Evolutionary conservation across 2,888 invertebrate genomes (phyloP).

Genomic region (Dicyrtomina minuta): DNA sequence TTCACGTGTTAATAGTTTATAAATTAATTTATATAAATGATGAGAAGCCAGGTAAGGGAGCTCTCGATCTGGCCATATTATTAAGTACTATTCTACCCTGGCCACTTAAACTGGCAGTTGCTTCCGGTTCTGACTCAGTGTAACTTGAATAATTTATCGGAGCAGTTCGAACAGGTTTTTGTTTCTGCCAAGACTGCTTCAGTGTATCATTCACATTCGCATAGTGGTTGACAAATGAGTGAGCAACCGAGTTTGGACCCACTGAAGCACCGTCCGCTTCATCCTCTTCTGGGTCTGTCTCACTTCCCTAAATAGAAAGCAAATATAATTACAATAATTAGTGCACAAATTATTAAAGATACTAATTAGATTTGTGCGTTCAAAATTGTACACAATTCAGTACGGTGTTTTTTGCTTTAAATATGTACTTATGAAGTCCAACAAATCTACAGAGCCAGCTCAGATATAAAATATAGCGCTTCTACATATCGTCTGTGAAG

Average conservation of each 20-base stretch:
- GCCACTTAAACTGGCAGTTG: conserved; percentile 92
- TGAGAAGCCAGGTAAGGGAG: conserved; percentile 95
- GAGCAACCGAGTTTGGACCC: conserved; percentile 81
- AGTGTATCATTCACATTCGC: conserved; percentile 93
- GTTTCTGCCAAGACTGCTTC: conserved; percentile 91
- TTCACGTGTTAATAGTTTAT: neutral
- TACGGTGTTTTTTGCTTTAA: too few relatives aligned
- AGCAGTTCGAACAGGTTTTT: conserved; percentile 74
- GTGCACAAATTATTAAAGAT: too few relatives aligned
- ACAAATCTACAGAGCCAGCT: too few relatives aligned
- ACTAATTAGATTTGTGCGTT: too few relatives aligned
- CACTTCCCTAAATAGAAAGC: conserved; percentile 69
- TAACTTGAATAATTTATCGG: conserved; percentile 80
- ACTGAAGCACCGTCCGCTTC: conserved; percentile 74
- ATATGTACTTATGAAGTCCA: too few relatives aligned
- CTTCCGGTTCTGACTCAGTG: conserved; percentile 96
- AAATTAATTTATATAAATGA: conserved; percentile 81
- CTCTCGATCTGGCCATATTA: conserved; percentile 94
- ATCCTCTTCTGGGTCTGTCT: conserved; percentile 77
- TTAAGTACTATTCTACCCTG: conserved; percentile 85
- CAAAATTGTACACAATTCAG: too few relatives aligned
- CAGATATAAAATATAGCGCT: too few relatives aligned
- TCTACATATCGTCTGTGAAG: too few relatives aligned
- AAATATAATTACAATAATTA: too few relatives aligned
- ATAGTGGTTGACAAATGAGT: conserved; percentile 93